Percentiles rank a stretch among this genome's conserved stretches.
Conservation (phyloP, 2,888 invertebrate species). For the Microctonus aethiopoides region DNA sequence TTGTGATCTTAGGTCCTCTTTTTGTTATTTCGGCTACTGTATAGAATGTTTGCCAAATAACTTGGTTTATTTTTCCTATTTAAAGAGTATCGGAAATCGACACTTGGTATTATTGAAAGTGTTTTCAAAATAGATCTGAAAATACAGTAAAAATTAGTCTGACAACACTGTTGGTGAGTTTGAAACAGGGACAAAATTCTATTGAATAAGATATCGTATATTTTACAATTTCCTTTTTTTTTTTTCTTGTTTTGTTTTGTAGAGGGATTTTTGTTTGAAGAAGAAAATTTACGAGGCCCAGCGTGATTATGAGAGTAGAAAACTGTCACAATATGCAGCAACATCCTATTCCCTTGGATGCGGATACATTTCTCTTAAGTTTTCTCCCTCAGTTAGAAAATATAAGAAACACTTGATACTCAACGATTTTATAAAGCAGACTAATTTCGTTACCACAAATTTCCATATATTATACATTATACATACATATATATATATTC, state of each 20-base stretch:
- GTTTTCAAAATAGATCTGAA: background rate
- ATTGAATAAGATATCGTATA: slow-evolving; percentile 23
- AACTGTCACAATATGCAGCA: slow-evolving; percentile 38
- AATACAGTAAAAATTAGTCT: background rate
- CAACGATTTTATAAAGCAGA: background rate
- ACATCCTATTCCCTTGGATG: background rate
- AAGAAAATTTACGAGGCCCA: slow-evolving; percentile 25
- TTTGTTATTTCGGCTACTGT: background rate
- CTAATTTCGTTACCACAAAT: background rate
- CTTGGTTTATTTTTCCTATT: background rate
- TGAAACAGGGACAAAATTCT: background rate
- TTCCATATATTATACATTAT: background rate
- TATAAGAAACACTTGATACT: background rate
- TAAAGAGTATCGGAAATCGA: background rate
- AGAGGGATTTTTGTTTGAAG: background rate
- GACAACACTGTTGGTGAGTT: background rate
- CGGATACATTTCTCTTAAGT: slow-evolving; percentile 29
- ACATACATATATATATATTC: too few relatives aligned
- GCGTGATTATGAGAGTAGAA: slow-evolving; percentile 16
- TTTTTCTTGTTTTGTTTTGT: background rate
- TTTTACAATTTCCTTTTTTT: background rate
- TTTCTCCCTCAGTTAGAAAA: slow-evolving; percentile 15
- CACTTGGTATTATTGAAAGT: background rate
- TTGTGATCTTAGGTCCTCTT: background rate
- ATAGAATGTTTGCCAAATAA: background rate